Conservation (phyloP, 1,140 invertebrate genomes). For the Copidosoma floridanum region DNA sequence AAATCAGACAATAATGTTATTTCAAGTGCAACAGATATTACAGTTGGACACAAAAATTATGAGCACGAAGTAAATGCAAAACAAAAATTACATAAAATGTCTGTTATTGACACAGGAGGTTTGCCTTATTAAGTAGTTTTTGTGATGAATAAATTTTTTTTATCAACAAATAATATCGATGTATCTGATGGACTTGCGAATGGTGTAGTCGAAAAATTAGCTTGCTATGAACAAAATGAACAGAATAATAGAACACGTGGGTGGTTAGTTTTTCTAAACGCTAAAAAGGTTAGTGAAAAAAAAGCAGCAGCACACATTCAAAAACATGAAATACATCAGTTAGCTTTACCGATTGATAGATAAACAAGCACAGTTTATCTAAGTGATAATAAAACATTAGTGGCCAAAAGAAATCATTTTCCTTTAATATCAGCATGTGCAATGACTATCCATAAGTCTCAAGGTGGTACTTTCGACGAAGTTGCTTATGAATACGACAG, state of each 20-base stretch:
- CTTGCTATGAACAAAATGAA: conserved; percentile 37
- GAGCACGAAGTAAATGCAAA: background rate
- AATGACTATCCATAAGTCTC: conserved; percentile 36
- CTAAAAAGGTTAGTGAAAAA: conserved; percentile 19
- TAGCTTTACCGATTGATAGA: conserved; percentile 28
- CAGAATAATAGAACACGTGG: conserved; percentile 22
- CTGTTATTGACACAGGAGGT: too few species aligned
- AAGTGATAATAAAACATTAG: conserved; percentile 36
- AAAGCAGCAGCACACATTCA: conserved; percentile 28
- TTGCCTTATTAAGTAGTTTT: conserved; percentile 41
- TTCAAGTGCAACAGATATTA: conserved; percentile 27
- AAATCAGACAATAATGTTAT: conserved; percentile 32
- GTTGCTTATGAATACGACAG: conserved; percentile 35
- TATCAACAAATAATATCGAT: conserved; percentile 45
- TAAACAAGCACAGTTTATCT: conserved; percentile 37
- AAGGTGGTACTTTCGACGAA: conserved; percentile 33
- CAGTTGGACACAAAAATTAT: background rate
- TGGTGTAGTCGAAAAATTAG: conserved; percentile 41
- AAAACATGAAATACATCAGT: conserved; percentile 12
- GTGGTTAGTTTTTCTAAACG: conserved; percentile 30
- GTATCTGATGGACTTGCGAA: conserved; percentile 43
- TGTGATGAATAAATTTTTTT: conserved; percentile 35
- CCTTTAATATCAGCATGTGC: too few species aligned
- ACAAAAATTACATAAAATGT: conserved; percentile 44
- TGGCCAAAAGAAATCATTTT: conserved; percentile 38